These are phyloP conservation scores for Tamandua tetradactyla DNA, from an alignment of 2,797 vertebrate genomes.

Conservation along the genomic window DNA sequence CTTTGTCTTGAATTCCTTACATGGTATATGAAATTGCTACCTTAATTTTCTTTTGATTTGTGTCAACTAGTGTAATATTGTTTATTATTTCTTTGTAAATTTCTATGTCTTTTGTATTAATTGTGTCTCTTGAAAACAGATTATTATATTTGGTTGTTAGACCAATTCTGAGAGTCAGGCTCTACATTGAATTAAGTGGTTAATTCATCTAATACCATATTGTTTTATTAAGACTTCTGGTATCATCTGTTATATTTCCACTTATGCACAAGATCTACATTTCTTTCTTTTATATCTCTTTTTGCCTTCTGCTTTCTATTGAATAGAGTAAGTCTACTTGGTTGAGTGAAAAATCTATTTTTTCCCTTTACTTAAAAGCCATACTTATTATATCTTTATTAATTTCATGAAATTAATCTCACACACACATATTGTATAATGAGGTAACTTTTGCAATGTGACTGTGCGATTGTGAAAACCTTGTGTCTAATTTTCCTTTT, in stretches of 20 bases:
- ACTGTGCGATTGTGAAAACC: too few species aligned
- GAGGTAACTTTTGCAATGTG: too few species aligned
- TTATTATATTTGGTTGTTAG: neutral
- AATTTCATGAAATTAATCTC: neutral
- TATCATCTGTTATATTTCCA: neutral
- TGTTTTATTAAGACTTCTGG: neutral
- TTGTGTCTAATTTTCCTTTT: too few species aligned
- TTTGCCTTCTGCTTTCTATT: neutral
- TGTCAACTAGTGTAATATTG: neutral
- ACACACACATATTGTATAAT: neutral
- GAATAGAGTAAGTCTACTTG: neutral
- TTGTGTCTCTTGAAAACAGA: neutral
- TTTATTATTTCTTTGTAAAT: neutral
- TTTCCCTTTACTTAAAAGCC: neutral
- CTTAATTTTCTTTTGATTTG: neutral
- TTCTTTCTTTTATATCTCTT: neutral
- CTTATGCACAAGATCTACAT: neutral
- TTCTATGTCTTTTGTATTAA: neutral
- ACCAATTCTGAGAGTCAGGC: neutral
- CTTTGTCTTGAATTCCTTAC: neutral
- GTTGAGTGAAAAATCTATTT: neutral
- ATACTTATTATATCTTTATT: neutral
- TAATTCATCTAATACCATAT: neutral
- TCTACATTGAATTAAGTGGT: neutral
- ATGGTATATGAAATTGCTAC: neutral